Evolutionary conservation across 2,113 vertebrate species (phyloP).

Genomic region (Mastomys natalensis): DNA sequence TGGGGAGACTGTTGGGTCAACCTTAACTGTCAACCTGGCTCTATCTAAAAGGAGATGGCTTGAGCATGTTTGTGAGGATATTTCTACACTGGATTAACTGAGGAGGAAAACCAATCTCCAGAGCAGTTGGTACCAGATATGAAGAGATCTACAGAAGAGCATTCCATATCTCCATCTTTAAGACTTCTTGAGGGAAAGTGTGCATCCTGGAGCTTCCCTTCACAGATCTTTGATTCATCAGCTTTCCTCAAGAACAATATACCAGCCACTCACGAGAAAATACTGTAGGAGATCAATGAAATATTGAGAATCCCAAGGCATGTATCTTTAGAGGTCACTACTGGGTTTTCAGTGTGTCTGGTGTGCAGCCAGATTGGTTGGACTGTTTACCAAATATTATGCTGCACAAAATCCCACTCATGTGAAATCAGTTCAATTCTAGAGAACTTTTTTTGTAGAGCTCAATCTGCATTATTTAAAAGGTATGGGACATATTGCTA

Average conservation of each 20-base stretch:
- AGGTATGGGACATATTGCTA: not conserved
- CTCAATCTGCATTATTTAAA: not conserved
- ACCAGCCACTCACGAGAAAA: not conserved
- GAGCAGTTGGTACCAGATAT: too few relatives aligned
- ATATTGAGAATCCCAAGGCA: not conserved
- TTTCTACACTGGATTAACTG: not conserved
- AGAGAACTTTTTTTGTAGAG: too few relatives aligned
- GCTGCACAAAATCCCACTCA: not conserved
- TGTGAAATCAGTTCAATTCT: not conserved
- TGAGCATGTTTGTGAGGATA: not conserved
- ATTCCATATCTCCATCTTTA: too few relatives aligned
- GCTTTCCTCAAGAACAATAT: not conserved
- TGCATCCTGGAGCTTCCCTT: too few relatives aligned
- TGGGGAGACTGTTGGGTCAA: not conserved
- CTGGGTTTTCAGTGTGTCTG: accelerated
- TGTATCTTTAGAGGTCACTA: not conserved
- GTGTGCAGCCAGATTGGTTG: not conserved
- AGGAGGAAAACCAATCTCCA: not conserved
- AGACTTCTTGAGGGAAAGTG: not conserved
- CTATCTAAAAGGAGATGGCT: not conserved
- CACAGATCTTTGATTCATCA: not conserved
- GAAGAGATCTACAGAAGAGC: not conserved
- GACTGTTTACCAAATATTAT: not conserved
- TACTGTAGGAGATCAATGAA: not conserved
- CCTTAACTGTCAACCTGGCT: not conserved